Evolutionary conservation across 92 coral and sea anemone genomes (phyloP).

Genomic region (Paramuricea clavata): DNA sequence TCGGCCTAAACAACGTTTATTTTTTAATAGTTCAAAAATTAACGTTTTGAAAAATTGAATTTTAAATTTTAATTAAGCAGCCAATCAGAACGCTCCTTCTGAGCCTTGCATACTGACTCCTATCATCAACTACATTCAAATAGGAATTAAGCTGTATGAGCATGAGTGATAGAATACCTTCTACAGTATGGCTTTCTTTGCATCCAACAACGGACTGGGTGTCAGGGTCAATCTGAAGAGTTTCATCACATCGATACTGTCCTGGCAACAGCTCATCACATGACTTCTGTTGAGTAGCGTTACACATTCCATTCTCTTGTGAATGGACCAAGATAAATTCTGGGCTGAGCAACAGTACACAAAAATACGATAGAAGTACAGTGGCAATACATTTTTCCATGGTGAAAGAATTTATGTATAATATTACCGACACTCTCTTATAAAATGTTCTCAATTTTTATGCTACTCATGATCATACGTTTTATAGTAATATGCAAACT

Average conservation of each 20-base stretch:
- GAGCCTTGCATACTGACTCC: no score
- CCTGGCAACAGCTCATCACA: slow-evolving; percentile 81
- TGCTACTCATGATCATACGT: not conserved
- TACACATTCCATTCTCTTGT: slow-evolving; percentile 29
- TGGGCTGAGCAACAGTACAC: not conserved
- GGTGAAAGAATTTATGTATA: not conserved
- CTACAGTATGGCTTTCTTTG: slow-evolving; percentile 74
- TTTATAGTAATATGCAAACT: not conserved
- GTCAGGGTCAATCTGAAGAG: slow-evolving; percentile 77
- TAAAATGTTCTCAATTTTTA: not conserved
- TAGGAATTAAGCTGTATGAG: no score
- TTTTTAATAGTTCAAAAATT: no score
- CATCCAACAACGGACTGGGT: slow-evolving; percentile 94
- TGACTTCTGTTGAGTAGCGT: slow-evolving; percentile 20
- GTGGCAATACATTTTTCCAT: not conserved
- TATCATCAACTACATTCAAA: no score
- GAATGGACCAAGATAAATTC: slow-evolving; percentile 28
- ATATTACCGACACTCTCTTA: not conserved
- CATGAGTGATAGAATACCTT: no score
- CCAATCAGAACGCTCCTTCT: no score
- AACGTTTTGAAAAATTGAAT: no score
- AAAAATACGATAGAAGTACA: not conserved
- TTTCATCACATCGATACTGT: slow-evolving; percentile 72
- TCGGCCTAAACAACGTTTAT: no score
- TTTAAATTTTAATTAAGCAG: no score